Percentiles rank a stretch among this genome's conserved stretches.
Evolutionary conservation across 1,140 invertebrate genomes (phyloP).

Genomic region (Leptinotarsa defecta): DNA sequence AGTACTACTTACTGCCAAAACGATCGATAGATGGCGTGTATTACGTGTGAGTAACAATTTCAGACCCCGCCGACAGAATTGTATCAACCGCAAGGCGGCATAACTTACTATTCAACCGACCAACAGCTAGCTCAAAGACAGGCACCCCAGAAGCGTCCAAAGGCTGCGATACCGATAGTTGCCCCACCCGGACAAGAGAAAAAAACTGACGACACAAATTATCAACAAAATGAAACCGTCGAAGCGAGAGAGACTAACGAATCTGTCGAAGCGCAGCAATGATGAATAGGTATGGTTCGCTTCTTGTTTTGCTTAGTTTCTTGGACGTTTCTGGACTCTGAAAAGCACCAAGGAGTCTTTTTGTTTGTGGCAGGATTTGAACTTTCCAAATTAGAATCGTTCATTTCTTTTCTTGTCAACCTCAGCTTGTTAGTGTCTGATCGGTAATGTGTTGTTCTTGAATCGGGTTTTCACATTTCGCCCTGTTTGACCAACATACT

Average conservation of each 20-base stretch:
- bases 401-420: no score
- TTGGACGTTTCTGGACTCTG: no score
- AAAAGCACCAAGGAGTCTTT: no score
- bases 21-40: no score
- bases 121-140: constrained; percentile 51
- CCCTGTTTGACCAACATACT: no score
- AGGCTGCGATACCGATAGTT: constrained; percentile 55
- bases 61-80: constrained; percentile 54
- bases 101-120: constrained; percentile 55
- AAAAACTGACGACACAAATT: constrained; percentile 27
- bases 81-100: constrained; percentile 54
- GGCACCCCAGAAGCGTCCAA: constrained; percentile 50
- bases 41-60: constrained; percentile 19
- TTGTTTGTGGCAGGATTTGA: no score
- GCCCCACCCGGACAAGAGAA: constrained; percentile 48
- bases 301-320: no score
- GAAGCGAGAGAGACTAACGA: constrained; percentile 1
- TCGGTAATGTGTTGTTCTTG: no score
- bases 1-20: no score
- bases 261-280: constrained; percentile 17
- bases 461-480: no score
- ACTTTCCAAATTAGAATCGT: no score
- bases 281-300: constrained; percentile 3
- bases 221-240: constrained; percentile 17
- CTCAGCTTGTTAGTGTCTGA: no score